These are phyloP conservation scores for Drosophila nebulosa DNA, from an alignment of 1,140 invertebrate genomes.

Conservation along the genomic window DNA sequence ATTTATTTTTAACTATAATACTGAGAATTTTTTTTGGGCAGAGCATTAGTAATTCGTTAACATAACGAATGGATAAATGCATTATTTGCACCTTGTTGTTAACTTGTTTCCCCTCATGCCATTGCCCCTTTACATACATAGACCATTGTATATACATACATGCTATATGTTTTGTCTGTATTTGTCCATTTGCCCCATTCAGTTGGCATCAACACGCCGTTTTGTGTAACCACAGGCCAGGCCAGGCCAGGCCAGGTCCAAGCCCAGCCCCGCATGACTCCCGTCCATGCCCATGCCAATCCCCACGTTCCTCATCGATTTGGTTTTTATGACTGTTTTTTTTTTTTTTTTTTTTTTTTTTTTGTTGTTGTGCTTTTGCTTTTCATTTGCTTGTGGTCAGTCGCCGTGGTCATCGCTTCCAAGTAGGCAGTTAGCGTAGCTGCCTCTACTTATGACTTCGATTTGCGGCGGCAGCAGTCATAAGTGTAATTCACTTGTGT, in stretches of 20 bases:
- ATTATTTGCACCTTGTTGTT: not conserved
- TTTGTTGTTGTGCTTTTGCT: not conserved
- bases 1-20: no score
- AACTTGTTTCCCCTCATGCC: not conserved
- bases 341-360: constrained; percentile 5
- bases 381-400: not conserved
- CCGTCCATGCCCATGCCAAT: not conserved
- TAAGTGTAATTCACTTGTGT: constrained; percentile 36
- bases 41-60: not conserved
- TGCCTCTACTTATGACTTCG: constrained; percentile 64
- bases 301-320: constrained; percentile 47
- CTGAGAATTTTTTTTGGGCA: not conserved
- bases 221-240: constrained; percentile 45
- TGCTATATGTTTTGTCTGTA: constrained; percentile 23
- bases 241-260: constrained; percentile 1
- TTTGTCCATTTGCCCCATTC: constrained; percentile 41
- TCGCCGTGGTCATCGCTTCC: not conserved
- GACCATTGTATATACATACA: no score
- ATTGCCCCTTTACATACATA: not conserved
- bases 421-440: constrained; percentile 51
- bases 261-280: constrained; percentile 4
- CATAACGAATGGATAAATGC: not conserved
- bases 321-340: constrained; percentile 31
- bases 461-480: constrained; percentile 42
- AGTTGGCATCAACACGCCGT: constrained; percentile 74